Percentiles rank a stretch among this genome's conserved stretches.
Evolutionary conservation across 2,797 vertebrate species (phyloP).

Genomic region (Remorina albescens): DNA sequence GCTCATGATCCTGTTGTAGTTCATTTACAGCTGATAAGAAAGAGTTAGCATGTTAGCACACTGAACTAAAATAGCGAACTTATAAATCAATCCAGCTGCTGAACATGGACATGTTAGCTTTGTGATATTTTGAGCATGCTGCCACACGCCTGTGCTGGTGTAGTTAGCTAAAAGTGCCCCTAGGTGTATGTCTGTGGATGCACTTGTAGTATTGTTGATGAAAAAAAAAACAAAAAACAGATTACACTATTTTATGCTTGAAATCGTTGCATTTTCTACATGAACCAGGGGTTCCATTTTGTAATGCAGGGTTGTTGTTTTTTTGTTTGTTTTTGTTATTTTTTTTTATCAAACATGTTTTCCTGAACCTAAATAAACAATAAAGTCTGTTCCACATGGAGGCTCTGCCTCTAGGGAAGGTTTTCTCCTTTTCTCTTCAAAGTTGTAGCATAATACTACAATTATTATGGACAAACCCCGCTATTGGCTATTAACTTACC

Average conservation of each 20-base stretch:
- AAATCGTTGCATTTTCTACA: too few relatives aligned
- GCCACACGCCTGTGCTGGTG: not conserved
- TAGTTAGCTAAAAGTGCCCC: not conserved
- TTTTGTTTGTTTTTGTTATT: too few relatives aligned
- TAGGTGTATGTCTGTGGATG: too few relatives aligned
- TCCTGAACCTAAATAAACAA: too few relatives aligned
- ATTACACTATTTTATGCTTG: too few relatives aligned
- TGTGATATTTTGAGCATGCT: not conserved
- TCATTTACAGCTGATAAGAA: not conserved
- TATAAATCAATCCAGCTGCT: not conserved
- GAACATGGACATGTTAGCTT: not conserved
- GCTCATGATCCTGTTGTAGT: too few relatives aligned
- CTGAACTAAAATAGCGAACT: not conserved
- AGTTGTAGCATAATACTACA: not conserved
- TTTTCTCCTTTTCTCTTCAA: not conserved
- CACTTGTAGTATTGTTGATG: too few relatives aligned
- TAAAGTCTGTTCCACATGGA: not conserved
- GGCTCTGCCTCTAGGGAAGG: not conserved
- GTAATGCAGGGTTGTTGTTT: too few relatives aligned
- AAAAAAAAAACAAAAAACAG: too few relatives aligned
- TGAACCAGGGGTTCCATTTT: too few relatives aligned
- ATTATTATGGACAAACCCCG: slow-evolving; percentile 7
- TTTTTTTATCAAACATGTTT: too few relatives aligned
- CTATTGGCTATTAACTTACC: not conserved
- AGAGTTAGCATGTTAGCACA: not conserved